phyloP scores from a whole-genome alignment of 2,888 invertebrate species.

The Lasioglossum oenotherae region DNA sequence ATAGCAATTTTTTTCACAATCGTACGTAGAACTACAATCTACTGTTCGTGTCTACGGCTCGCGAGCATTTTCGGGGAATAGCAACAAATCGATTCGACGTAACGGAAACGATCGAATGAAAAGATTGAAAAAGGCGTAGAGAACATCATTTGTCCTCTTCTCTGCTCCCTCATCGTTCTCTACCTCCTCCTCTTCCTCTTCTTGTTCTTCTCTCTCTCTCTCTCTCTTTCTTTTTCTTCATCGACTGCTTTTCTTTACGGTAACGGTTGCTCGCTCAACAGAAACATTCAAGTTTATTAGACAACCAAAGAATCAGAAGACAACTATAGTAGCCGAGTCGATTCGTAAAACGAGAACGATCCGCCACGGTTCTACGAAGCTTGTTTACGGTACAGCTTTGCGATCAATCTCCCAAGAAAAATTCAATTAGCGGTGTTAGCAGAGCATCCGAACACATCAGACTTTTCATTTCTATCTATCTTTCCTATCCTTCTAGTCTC shows the following conservation, averaged over 20 bases:
- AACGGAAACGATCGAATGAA: constrained; percentile 11
- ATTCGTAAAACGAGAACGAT: constrained; percentile 1
- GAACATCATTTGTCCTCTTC: background rate
- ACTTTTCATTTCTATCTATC: constrained; percentile 8
- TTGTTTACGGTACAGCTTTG: constrained; percentile 10
- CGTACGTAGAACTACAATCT: constrained; percentile 53
- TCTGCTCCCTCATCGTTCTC: background rate
- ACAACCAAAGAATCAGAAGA: constrained; percentile 23
- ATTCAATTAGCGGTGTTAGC: constrained; percentile 20
- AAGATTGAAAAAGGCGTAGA: background rate
- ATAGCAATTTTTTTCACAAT: constrained; percentile 54
- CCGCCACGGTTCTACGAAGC: constrained; percentile 7
- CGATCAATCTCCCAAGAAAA: background rate
- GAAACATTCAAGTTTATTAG: constrained; percentile 1
- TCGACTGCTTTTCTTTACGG: background rate
- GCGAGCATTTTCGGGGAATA: constrained; percentile 30
- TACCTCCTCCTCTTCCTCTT: background rate
- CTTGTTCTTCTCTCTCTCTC: background rate
- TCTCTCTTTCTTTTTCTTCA: background rate
- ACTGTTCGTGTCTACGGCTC: constrained; percentile 48
- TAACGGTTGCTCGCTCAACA: constrained; percentile 12
- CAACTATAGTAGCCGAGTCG: constrained; percentile 9
- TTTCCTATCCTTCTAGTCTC: background rate
- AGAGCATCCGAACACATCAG: constrained; percentile 19
- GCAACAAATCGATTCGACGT: constrained; percentile 37